Base-by-base conservation (phyloP, 1,140 invertebrate species). In the Drosophila rhopaloa region DNA sequence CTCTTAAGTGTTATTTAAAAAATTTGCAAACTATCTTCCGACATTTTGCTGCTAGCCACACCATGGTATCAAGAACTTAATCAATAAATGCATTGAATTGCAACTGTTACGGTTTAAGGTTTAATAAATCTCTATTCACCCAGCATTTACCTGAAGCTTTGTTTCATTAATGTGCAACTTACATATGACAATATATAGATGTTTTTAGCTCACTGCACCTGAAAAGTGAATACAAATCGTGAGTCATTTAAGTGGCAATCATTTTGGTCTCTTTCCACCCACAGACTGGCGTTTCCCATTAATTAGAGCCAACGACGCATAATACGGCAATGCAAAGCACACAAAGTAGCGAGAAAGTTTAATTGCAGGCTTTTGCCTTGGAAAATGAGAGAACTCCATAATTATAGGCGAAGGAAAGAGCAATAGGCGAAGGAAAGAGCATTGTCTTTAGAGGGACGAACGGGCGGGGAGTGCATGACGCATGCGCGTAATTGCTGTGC, bases 291-390 rank as follows among this genome's bases (percentile, higher is more conserved):
- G 38, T 48, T 29, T 16, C 38, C 63, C 71, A 70, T 82, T 86
- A 73, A 82, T 88, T 70, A 76, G 32, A 37, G 40, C 70, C 81
- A 85, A 79, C 79, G 75, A 81, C 67, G 75, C 79, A 79, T 79
- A 73, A 73, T 58, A 76, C 72, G 79, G 70, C 70, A 68, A 70
- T 63, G 78, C 70, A 81, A 81, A 85, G 55, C 78, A 67, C 50
- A 79, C 72, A 74, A 85, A 85, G 72, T 53, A 86, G 84, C 84
- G 84, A 67, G 84, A 84, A 89, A 89, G 77, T 89, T 89, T 89
- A 89, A 89, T 89, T 89, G 62, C 59, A 66, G 84, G 68, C 68
- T 77, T 80, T 80, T 70, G 65, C 62, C 66, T 73, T 67, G 59
- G 44, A 79, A 81, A 82, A 77, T 74, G 78, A 72, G 70, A 86